phyloP scores from a whole-genome alignment of 2,888 invertebrate genomes.

The Heliconius hortense region DNA sequence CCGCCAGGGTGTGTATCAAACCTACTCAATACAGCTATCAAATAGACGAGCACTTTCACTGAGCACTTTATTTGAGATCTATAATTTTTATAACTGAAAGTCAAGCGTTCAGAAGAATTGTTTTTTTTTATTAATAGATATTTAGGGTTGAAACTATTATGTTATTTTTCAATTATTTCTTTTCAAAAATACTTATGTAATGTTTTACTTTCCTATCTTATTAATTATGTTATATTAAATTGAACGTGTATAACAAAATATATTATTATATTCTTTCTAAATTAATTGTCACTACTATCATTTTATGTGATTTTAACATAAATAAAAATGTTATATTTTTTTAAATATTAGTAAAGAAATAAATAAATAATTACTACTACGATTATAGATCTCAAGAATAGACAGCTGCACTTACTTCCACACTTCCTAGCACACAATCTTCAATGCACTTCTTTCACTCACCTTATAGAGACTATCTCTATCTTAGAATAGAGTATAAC shows the following conservation, averaged over 20 bases:
- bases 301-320: not conserved
- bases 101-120: not conserved
- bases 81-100: constrained; percentile 54
- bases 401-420: constrained; percentile 72
- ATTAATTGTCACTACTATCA: not conserved
- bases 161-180: no score
- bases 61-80: constrained; percentile 73
- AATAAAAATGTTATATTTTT: not conserved
- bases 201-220: not conserved
- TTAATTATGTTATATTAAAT: not conserved
- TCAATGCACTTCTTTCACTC: constrained; percentile 72
- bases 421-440: constrained; percentile 71
- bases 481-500: constrained; percentile 71
- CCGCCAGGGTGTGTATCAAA: constrained; percentile 92
- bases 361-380: constrained; percentile 4
- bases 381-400: constrained; percentile 74
- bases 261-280: not conserved
- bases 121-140: not conserved
- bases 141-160: no score
- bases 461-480: constrained; percentile 70
- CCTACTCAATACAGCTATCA: constrained; percentile 72
- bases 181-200: not conserved
- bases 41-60: constrained; percentile 76
- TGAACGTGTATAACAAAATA: not conserved
- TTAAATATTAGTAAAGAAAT: not conserved